These are phyloP conservation scores for Phaenicophaeus curvirostris DNA, from an alignment of 2,797 vertebrate species.

Conservation along the genomic window DNA sequence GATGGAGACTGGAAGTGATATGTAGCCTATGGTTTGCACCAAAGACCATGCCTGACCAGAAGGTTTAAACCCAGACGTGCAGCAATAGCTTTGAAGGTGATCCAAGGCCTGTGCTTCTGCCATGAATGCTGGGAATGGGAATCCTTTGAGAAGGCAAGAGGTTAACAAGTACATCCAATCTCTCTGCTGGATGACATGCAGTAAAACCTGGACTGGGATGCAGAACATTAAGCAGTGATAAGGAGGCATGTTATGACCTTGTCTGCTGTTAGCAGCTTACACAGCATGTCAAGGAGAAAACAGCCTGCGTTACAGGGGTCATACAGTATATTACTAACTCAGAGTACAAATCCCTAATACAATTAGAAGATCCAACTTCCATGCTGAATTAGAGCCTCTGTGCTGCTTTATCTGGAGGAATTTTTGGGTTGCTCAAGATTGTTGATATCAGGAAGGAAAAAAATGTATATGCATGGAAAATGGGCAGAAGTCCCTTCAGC, in stretches of 20 bases:
- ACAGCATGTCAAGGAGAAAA: constrained; percentile 24
- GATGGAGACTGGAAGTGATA: background rate
- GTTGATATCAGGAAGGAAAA: background rate
- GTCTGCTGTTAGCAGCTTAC: constrained; percentile 58
- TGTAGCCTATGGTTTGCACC: background rate
- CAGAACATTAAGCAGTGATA: constrained; percentile 18
- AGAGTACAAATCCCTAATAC: constrained; percentile 56
- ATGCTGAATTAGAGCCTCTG: constrained; percentile 10
- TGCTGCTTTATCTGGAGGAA: background rate
- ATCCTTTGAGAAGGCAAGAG: background rate
- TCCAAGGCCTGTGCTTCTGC: background rate
- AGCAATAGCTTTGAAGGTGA: background rate
- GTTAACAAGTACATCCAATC: background rate
- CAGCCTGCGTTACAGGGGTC: constrained; percentile 15
- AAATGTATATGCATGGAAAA: background rate
- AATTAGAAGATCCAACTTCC: constrained; percentile 57
- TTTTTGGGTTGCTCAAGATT: background rate
- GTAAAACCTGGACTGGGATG: constrained; percentile 10
- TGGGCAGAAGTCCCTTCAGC: background rate
- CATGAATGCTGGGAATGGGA: background rate
- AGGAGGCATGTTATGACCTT: constrained; percentile 53
- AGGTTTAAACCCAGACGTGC: background rate
- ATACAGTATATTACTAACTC: constrained; percentile 54
- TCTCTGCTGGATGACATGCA: background rate
- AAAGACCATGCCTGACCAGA: background rate